These are phyloP conservation scores for Malurus melanocephalus DNA, from an alignment of 2,113 vertebrate genomes.

Conservation along the genomic window DNA sequence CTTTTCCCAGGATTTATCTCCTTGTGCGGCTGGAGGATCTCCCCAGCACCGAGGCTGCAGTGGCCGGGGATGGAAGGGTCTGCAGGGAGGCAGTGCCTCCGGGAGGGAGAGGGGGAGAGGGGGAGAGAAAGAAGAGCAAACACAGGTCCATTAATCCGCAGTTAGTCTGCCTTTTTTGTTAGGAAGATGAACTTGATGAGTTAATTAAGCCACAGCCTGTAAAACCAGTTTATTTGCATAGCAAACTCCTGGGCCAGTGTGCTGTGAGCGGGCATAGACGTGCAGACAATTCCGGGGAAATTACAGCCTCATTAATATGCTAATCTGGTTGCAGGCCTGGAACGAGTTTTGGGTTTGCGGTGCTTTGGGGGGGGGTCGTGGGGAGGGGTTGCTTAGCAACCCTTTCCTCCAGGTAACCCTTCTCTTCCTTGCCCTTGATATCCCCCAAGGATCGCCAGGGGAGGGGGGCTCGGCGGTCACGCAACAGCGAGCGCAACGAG, in stretches of 20 bases:
- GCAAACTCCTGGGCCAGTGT: conserved; percentile 85
- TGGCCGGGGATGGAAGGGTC: neutral
- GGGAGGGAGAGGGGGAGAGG: conserved; percentile 29
- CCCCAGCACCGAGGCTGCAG: neutral
- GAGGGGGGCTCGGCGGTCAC: conserved; percentile 62
- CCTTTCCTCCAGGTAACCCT: conserved; percentile 82
- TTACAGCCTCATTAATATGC: conserved; percentile 89
- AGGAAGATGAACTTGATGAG: conserved; percentile 86
- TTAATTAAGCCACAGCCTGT: conserved; percentile 87
- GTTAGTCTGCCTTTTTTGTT: conserved; percentile 83
- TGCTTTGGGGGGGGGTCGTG: conserved; percentile 64
- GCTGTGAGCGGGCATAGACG: conserved; percentile 75
- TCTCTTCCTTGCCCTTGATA: conserved; percentile 80
- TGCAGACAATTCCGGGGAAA: conserved; percentile 82
- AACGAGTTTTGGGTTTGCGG: conserved; percentile 82
- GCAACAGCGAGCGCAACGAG: conserved; percentile 46
- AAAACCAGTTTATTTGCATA: conserved; percentile 88
- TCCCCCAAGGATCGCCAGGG: conserved; percentile 72
- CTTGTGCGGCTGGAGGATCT: neutral
- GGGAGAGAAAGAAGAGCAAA: conserved; percentile 70
- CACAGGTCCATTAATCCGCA: conserved; percentile 82
- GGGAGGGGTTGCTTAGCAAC: conserved; percentile 78
- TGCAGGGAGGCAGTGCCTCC: conserved; percentile 36
- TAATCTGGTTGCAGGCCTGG: conserved; percentile 85
- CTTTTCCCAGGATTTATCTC: conserved; percentile 34